phyloP scores from a whole-genome alignment of 2,888 invertebrate genomes.

The Ptychoptera albimana region DNA sequence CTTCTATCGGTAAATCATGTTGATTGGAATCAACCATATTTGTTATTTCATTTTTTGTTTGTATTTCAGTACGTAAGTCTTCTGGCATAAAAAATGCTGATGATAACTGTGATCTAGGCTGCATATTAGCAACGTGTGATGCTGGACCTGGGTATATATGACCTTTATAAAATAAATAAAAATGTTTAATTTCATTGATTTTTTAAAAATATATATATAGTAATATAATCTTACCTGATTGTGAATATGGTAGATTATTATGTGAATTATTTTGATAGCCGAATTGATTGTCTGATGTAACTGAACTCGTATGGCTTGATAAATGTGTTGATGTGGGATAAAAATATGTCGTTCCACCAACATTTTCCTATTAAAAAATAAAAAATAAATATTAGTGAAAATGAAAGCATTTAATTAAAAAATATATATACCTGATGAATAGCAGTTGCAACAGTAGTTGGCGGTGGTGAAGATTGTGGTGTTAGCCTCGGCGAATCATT shows the following conservation, averaged over 20 bases:
- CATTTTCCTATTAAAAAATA: slow-evolving; percentile 56
- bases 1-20: slow-evolving; percentile 66
- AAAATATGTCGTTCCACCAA: slow-evolving; percentile 90
- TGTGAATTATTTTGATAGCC: slow-evolving; percentile 10
- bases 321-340: slow-evolving; percentile 49
- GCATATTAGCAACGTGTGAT: slow-evolving; percentile 29
- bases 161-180: not conserved
- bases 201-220: not conserved
- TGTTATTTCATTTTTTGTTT: slow-evolving; percentile 30
- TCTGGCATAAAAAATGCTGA: slow-evolving; percentile 73
- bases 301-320: slow-evolving; percentile 27
- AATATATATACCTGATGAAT: slow-evolving; percentile 25
- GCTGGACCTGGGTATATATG: slow-evolving; percentile 31
- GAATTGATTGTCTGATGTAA: slow-evolving; percentile 21
- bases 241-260: slow-evolving; percentile 1
- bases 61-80: slow-evolving; percentile 44
- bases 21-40: slow-evolving; percentile 47
- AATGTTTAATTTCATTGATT: not conserved
- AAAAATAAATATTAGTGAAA: not conserved
- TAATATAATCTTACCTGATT: slow-evolving; percentile 6
- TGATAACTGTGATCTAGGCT: slow-evolving; percentile 29
- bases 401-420: slow-evolving; percentile 4
- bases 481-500: slow-evolving; percentile 32
- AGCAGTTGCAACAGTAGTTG: slow-evolving; percentile 24
- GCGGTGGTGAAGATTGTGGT: slow-evolving; percentile 33